These are phyloP conservation scores for Hedychridium roseum DNA, from an alignment of 2,888 invertebrate species.

Conservation along the genomic window DNA sequence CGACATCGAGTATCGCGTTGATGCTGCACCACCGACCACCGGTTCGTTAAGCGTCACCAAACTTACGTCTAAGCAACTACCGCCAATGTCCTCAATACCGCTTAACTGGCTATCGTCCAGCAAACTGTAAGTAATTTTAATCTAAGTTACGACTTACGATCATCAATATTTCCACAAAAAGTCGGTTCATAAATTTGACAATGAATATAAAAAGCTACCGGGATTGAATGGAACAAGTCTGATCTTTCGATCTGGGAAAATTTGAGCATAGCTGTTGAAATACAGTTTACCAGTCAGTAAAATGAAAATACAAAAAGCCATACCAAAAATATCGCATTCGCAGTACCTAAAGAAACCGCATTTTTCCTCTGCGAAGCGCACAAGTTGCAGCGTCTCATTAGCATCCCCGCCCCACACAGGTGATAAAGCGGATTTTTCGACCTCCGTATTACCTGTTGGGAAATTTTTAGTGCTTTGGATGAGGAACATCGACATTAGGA, in stretches of 20 bases:
- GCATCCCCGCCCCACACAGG: slow-evolving; percentile 51
- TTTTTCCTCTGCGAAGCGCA: slow-evolving; percentile 48
- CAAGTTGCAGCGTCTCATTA: slow-evolving; percentile 47
- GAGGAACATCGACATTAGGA: no score
- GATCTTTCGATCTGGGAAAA: no score
- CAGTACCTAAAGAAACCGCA: slow-evolving; percentile 42
- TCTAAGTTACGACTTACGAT: background rate
- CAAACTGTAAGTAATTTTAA: slow-evolving; percentile 39
- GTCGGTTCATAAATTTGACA: background rate
- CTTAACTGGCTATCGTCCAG: slow-evolving; percentile 46
- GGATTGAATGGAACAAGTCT: no score
- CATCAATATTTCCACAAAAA: background rate
- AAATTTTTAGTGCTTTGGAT: no score
- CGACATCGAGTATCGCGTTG: slow-evolving; percentile 58
- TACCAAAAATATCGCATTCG: background rate
- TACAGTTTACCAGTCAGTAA: background rate
- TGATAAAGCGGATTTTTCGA: slow-evolving; percentile 45
- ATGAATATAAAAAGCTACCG: no score
- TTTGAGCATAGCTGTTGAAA: no score
- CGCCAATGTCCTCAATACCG: slow-evolving; percentile 50
- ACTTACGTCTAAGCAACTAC: slow-evolving; percentile 37
- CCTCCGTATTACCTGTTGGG: slow-evolving; percentile 36
- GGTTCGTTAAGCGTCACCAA: slow-evolving; percentile 17
- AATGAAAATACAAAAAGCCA: background rate
- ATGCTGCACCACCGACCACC: slow-evolving; percentile 15